A percentile compares a stretch with the other conserved stretches of the same genome.
Evolutionary conservation across 1,140 invertebrate species (phyloP).

Genomic region (Trachymyrmex septentrionalis): DNA sequence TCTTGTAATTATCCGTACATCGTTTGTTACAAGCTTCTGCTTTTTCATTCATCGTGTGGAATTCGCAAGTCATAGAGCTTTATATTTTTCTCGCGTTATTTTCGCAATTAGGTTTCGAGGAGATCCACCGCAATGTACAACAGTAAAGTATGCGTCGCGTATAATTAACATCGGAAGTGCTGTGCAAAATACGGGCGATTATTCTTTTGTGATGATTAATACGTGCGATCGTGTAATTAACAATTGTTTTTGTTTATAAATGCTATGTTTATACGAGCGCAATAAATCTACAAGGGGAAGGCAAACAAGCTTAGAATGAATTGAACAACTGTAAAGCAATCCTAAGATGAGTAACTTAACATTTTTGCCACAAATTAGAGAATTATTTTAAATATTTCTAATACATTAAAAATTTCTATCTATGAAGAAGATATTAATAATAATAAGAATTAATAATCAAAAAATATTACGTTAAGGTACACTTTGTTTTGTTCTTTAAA

Average conservation of each 20-base stretch:
- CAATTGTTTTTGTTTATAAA: slow-evolving; percentile 5
- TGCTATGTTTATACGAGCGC: not conserved
- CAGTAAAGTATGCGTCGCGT: slow-evolving; percentile 11
- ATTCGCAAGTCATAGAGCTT: not conserved
- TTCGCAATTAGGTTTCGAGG: slow-evolving; percentile 11
- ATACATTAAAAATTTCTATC: no score
- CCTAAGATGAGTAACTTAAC: not conserved
- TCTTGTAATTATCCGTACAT: not conserved
- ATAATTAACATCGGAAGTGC: not conserved
- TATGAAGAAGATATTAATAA: no score
- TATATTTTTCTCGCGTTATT: slow-evolving; percentile 13
- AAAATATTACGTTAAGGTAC: no score
- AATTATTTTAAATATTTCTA: not conserved
- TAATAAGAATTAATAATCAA: no score
- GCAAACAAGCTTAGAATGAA: not conserved
- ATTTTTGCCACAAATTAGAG: not conserved
- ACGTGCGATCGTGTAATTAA: not conserved
- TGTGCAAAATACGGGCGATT: slow-evolving; percentile 9
- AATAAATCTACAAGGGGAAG: not conserved
- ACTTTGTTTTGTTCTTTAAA: no score
- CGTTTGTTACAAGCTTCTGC: not conserved
- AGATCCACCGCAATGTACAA: not conserved
- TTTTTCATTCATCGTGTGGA: not conserved
- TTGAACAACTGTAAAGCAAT: not conserved
- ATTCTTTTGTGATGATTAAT: slow-evolving; percentile 26